Conservation (phyloP, 1,140 invertebrate genomes). For the Pollicipes pollicipes region DNA sequence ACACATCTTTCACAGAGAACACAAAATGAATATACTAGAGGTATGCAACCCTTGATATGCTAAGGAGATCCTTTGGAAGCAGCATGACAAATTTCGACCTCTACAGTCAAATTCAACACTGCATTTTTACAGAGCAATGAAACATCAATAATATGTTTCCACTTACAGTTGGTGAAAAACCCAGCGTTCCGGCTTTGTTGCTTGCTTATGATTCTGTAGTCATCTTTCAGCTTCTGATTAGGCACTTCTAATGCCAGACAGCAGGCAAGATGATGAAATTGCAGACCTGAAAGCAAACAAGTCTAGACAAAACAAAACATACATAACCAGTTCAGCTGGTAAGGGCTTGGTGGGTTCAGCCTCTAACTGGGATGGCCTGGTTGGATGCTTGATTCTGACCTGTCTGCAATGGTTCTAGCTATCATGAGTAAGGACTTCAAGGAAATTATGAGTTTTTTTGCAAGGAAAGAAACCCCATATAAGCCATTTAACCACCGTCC, state of each 20-base stretch:
- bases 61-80: too few species aligned
- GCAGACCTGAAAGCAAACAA: not conserved
- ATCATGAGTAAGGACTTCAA: not conserved
- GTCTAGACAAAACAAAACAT: too few species aligned
- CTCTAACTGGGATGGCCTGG: too few species aligned
- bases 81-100: too few species aligned
- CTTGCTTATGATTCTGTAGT: not conserved
- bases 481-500: too few species aligned
- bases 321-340: too few species aligned
- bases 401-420: too few species aligned
- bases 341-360: not conserved
- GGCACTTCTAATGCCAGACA: not conserved
- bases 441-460: not conserved
- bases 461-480: not conserved
- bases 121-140: too few species aligned
- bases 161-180: not conserved
- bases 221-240: not conserved
- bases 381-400: not conserved
- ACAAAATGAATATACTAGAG: too few species aligned
- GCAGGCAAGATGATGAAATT: not conserved
- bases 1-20: too few species aligned
- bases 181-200: not conserved
- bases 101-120: too few species aligned
- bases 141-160: not conserved
- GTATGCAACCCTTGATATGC: too few species aligned